These are phyloP conservation scores for Actinia tenebrosa DNA, from an alignment of 64 coral and sea anemone genomes.

Conservation along the genomic window DNA sequence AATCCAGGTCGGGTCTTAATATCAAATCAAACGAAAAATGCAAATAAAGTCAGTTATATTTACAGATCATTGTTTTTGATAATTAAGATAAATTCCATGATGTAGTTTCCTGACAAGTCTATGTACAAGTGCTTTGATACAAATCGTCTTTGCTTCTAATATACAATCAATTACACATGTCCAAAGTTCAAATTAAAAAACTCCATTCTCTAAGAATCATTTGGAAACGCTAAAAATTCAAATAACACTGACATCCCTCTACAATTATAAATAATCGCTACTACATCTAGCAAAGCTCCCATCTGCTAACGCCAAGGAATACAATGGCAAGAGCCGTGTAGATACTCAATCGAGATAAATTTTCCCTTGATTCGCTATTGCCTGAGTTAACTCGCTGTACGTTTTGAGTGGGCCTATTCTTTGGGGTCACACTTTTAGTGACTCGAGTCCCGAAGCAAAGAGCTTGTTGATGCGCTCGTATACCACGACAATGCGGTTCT, in stretches of 20 bases:
- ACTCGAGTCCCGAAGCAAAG: conserved; percentile 28
- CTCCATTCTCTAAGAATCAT: neutral
- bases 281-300: neutral
- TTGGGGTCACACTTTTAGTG: neutral
- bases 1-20: neutral
- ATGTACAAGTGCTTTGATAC: conserved; percentile 5
- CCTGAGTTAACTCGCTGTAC: neutral
- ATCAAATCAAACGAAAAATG: neutral
- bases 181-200: neutral
- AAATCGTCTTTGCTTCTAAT: neutral
- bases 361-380: neutral
- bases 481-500: conserved; percentile 39
- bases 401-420: neutral
- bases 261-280: neutral
- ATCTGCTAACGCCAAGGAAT: neutral
- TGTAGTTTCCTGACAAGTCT: neutral
- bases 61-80: conserved; percentile 4
- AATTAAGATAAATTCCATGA: conserved; percentile 5
- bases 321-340: neutral
- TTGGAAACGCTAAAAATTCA: neutral
- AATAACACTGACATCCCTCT: neutral
- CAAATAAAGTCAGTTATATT: conserved; percentile 12
- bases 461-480: conserved; percentile 38
- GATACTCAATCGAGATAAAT: neutral
- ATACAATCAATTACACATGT: neutral